Evolutionary conservation across 2,113 vertebrate genomes (phyloP), one percentile per base, ranked within the genome.

Genomic region (Lamprotornis superbus): DNA sequence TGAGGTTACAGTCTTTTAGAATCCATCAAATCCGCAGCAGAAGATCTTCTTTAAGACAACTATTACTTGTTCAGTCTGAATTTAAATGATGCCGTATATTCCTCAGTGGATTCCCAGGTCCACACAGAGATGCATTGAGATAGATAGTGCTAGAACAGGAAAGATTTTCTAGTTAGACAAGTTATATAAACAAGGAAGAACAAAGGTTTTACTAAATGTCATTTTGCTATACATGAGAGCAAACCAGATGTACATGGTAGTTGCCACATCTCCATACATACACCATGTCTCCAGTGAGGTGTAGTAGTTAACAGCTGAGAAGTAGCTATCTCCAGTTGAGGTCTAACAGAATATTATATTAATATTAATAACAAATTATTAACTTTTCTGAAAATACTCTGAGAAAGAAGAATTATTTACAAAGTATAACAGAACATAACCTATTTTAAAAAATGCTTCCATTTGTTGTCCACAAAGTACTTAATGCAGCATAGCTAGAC

Each of bases 401-500:
- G 44, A 76, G 39, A 68, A 59, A 65, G 23, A 11, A 60, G 8
- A 65, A 24, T 33, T 75, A 12, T 81, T 61, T 67, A n/a, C 74
- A 50, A 33, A 77, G 33, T 78, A 27, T 30, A 78, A 39, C 35
- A 67, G n/a, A 92, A 64, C 19, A 35, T 74, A 79, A 61, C 11
- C 12, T 63, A 9, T 92, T 89, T n/a, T 23, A 70, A 69, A 68
- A 74, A 52, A 35, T 2, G 3, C 11, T 79, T 76, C 44, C 19
- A 15, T 95, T 89, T 86, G 12, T 89, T 79, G n/a, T 80, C 53
- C 35, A n/a, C 8, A 22, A 28, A 88, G 31, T 83, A 63, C 55
- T 89, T 84, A 59, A 40, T 59, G 24, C 42, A 65, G 21, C 68
- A 63, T 39, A 83, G 27, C 53, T 65, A 78, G 44, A 39, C 42